A percentile compares a stretch with the other conserved stretches of the same genome.
Conservation (phyloP, 2,888 invertebrate genomes). For the Acanthopleura granulata region DNA sequence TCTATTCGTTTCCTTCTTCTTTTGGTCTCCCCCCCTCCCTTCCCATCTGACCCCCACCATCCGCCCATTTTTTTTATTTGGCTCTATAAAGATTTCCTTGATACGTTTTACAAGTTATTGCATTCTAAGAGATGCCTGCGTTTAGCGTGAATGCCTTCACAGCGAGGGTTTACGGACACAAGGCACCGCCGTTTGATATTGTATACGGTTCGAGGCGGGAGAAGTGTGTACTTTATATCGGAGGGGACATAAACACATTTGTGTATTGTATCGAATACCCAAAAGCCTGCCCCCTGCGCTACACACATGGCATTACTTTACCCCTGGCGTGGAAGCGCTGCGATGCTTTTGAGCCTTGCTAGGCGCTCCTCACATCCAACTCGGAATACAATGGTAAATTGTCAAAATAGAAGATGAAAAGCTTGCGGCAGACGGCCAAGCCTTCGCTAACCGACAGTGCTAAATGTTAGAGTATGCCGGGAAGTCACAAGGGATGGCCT, state of each 20-base stretch:
- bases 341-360: too few species aligned
- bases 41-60: too few species aligned
- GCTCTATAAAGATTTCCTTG: background rate
- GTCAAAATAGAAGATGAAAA: constrained; percentile 14
- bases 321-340: too few species aligned
- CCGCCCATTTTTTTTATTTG: too few species aligned
- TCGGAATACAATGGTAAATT: background rate
- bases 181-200: constrained; percentile 3
- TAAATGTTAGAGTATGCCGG: background rate
- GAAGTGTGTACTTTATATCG: constrained; percentile 6
- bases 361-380: too few species aligned
- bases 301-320: constrained; percentile 9
- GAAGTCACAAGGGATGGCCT: background rate
- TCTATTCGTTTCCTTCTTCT: too few species aligned
- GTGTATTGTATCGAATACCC: constrained; percentile 10
- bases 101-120: constrained; percentile 12
- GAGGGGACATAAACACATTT: background rate
- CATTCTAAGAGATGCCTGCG: constrained; percentile 3
- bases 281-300: background rate
- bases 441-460: background rate
- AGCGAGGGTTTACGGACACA: background rate
- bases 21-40: too few species aligned
- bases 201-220: constrained; percentile 15
- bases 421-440: background rate
- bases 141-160: background rate